phyloP scores from a whole-genome alignment of 2,888 invertebrate genomes.

The Anthoptus insignis region DNA sequence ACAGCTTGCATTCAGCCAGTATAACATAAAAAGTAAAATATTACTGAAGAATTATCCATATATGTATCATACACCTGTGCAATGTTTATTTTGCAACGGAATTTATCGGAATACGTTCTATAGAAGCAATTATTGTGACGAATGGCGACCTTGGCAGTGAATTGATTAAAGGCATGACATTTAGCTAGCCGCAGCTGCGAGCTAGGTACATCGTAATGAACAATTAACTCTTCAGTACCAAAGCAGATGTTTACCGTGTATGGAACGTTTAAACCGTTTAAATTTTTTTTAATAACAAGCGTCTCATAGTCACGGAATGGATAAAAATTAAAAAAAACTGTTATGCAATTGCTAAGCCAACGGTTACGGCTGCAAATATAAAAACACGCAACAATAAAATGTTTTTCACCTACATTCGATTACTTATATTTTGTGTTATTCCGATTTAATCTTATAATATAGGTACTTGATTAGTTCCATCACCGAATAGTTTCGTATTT shows the following conservation, averaged over 20 bases:
- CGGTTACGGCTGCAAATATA: slow-evolving; percentile 1
- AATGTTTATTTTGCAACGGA: slow-evolving; percentile 35
- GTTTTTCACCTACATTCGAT: no score
- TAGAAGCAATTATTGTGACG: slow-evolving; percentile 40
- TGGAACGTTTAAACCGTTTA: slow-evolving; percentile 58
- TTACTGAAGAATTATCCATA: slow-evolving; percentile 2
- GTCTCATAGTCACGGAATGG: slow-evolving; percentile 37
- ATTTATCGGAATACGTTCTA: slow-evolving; percentile 34
- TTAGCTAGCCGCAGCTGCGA: slow-evolving; percentile 79
- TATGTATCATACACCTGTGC: slow-evolving; percentile 31
- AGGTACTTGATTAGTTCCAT: no score
- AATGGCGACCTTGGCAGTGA: slow-evolving; percentile 56
- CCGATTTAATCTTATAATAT: no score
- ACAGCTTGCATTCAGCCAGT: slow-evolving; percentile 8
- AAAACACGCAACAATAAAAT: no score
- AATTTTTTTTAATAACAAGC: slow-evolving; percentile 52
- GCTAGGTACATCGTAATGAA: slow-evolving; percentile 67
- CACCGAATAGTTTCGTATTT: no score
- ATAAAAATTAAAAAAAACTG: slow-evolving; percentile 1
- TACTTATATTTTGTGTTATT: no score
- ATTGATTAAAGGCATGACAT: slow-evolving; percentile 79
- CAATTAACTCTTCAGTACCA: slow-evolving; percentile 60
- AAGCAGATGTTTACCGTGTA: slow-evolving; percentile 72
- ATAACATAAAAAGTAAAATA: slow-evolving; percentile 11
- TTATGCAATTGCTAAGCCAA: not conserved